Evolutionary conservation across 2,888 invertebrate species (phyloP).

Genomic region (Acanthosepion lycidas): DNA sequence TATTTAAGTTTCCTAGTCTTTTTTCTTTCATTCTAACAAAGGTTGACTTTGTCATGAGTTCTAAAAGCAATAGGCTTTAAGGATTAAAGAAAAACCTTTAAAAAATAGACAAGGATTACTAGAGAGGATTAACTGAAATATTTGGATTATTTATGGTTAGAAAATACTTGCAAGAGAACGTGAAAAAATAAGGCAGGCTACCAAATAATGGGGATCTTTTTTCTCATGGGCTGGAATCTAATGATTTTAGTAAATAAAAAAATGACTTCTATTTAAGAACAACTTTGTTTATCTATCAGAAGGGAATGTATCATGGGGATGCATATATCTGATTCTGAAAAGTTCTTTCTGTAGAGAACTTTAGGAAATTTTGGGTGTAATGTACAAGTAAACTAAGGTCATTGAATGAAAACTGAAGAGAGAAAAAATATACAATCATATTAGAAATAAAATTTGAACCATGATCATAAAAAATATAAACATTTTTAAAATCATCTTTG

Average conservation of each 20-base stretch:
- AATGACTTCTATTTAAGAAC: neutral
- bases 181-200: neutral
- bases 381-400: too few species aligned
- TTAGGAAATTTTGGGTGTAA: too few species aligned
- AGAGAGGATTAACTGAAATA: slow-evolving; percentile 13
- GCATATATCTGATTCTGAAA: neutral
- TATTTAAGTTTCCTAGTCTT: neutral
- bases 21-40: neutral
- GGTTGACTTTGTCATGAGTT: neutral
- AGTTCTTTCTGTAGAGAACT: too few species aligned
- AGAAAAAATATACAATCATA: neutral
- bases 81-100: neutral
- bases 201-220: slow-evolving; percentile 17
- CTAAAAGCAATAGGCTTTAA: neutral
- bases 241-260: neutral
- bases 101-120: neutral
- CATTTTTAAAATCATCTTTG: too few species aligned
- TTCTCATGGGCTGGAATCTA: neutral
- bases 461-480: neutral
- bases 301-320: neutral
- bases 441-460: neutral
- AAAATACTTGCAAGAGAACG: neutral
- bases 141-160: slow-evolving; percentile 12
- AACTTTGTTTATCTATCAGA: neutral
- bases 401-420: neutral